Base-by-base conservation (phyloP, 2,797 vertebrate genomes). In the Dendrocincla fuliginosa region DNA sequence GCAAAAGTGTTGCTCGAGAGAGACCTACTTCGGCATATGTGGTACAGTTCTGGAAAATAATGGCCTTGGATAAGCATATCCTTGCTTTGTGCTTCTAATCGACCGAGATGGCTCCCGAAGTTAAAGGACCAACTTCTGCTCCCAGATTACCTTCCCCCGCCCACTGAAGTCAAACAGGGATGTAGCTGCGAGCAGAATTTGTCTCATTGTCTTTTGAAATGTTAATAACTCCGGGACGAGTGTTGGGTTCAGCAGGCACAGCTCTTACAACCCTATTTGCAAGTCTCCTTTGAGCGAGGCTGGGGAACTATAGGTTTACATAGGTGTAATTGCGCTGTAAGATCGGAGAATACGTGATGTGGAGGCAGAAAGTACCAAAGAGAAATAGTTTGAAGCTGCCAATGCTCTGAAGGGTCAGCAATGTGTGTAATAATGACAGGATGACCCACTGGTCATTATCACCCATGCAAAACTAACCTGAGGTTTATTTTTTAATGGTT, bases 121-220 rank as follows among this genome's bases (percentile, higher is more conserved):
- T 94, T 93, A 91, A 90, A 91, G 87, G 85, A 84, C 82, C 78
- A 97, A 87, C 93, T 96, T 96, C 90, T 93, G 91, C 89, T 92
- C 80, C 84, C 79, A 71, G 61, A 50, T 93, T 88, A 92, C 71
- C 84, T 91, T 84, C 74, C 64, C 55, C 85, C 89, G 39, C 87
- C 92, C 68, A 79, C 86, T 88, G 92, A 89, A 89, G 87, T 92
- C 92, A 91, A 95, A 93, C 71, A 83, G 56, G 89, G 93, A 85
- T 93, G 79, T 94, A 96, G 56, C 93, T 97, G 97, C 39, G 68
- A 94, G 92, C 89, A 96, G 94, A 96, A 97, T 93, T 96, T 95
- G 75, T 85, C 85, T 95, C 92, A 88, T 90, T 94, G 92, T 90
- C 98, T 97, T 98, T 98, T 98, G 97, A 98, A 98, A 98, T 98